Evolutionary conservation across 2,888 invertebrate genomes (phyloP).

Genomic region (Diarsia rubi): DNA sequence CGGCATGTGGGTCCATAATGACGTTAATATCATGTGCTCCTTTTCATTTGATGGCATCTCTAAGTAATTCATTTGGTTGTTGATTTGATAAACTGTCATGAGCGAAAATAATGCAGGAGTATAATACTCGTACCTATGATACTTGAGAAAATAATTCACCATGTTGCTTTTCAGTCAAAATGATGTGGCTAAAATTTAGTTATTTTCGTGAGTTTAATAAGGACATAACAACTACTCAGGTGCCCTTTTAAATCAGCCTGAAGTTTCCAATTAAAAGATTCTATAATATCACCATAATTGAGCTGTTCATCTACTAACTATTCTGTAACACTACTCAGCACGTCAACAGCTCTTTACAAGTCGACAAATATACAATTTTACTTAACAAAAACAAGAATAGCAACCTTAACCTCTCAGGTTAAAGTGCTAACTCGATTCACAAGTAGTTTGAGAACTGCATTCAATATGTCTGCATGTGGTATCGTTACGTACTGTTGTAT

Average conservation of each 20-base stretch:
- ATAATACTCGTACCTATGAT: neutral
- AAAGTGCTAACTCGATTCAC: conserved; percentile 51
- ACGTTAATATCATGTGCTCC: neutral
- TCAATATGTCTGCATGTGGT: conserved; percentile 56
- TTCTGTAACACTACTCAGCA: conserved; percentile 64
- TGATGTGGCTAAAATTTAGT: neutral
- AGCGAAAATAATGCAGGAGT: neutral
- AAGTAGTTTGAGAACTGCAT: conserved; percentile 37
- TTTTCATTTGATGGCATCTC: neutral
- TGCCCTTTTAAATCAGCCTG: neutral
- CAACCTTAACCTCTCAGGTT: conserved; percentile 52
- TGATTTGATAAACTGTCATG: neutral
- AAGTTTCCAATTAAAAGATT: neutral
- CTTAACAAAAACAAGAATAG: conserved; percentile 10
- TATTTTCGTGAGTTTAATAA: neutral
- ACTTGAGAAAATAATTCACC: neutral
- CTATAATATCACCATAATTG: neutral
- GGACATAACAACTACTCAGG: no score
- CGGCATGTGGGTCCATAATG: no score
- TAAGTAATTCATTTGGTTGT: neutral
- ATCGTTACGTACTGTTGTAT: conserved; percentile 61
- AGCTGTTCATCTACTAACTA: conserved; percentile 35
- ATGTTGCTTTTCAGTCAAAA: neutral
- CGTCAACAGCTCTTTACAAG: conserved; percentile 71
- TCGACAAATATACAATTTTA: conserved; percentile 61